A percentile compares a stretch with the other conserved stretches of the same genome.
These are phyloP conservation scores for Motacilla tschutschensis DNA, from an alignment of 2,113 vertebrate species.

Conservation along the genomic window DNA sequence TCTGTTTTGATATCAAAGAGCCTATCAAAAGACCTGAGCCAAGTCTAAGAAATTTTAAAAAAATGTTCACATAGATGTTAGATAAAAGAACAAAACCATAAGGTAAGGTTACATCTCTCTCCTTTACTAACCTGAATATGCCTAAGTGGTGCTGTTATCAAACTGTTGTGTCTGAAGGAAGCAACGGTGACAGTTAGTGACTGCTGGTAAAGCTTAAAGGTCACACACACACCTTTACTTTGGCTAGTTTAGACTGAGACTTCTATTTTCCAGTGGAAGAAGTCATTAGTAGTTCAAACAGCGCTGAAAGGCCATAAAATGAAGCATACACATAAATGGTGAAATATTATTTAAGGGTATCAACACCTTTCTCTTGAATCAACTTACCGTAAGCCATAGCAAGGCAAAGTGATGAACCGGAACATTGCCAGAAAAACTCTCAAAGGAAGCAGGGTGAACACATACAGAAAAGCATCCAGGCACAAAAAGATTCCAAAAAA, in stretches of 20 bases:
- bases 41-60: background rate
- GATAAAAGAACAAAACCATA: background rate
- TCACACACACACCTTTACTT: background rate
- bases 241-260: background rate
- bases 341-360: background rate
- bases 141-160: background rate
- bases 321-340: background rate
- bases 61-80: background rate
- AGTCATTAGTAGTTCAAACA: background rate
- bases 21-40: background rate
- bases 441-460: slow-evolving; percentile 94
- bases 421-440: slow-evolving; percentile 89
- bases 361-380: background rate
- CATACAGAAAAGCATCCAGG: slow-evolving; percentile 94
- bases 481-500: slow-evolving; percentile 95
- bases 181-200: background rate
- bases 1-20: background rate
- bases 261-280: background rate
- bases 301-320: background rate
- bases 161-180: background rate
- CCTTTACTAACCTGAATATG: background rate
- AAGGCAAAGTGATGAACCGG: slow-evolving; percentile 89
- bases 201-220: background rate
- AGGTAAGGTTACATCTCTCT: background rate
- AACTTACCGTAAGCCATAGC: slow-evolving; percentile 90